Evolutionary conservation across 2,797 vertebrate species (phyloP).

Genomic region (Rhincodon typus): DNA sequence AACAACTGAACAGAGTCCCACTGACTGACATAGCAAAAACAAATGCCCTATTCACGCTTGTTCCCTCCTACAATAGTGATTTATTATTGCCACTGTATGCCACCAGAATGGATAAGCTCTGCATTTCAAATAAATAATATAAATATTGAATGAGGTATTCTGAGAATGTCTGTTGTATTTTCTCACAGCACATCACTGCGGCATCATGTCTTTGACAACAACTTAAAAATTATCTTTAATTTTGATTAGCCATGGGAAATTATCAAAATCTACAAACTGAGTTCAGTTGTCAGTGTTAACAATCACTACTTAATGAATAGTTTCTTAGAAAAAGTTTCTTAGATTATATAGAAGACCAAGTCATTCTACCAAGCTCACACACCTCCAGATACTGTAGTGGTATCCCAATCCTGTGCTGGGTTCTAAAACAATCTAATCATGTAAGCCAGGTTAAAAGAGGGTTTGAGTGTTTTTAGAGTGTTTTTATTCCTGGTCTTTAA

Average conservation of each 20-base stretch:
- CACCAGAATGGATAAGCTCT: background rate
- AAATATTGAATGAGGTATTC: constrained; percentile 30
- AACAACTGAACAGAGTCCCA: background rate
- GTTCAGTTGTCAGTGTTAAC: background rate
- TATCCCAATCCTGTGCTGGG: background rate
- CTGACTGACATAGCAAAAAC: constrained; percentile 6
- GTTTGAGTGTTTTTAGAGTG: background rate
- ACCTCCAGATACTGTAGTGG: background rate
- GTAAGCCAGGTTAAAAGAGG: background rate
- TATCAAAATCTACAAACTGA: background rate
- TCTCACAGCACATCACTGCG: background rate
- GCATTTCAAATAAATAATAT: constrained; percentile 25
- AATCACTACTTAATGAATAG: background rate
- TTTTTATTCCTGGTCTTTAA: background rate
- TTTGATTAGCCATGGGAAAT: background rate
- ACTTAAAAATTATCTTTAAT: constrained; percentile 11
- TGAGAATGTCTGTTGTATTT: background rate
- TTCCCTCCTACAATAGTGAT: background rate
- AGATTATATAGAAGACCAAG: background rate
- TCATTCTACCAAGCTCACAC: constrained; percentile 1
- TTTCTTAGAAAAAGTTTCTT: background rate
- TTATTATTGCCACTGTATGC: background rate
- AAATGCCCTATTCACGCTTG: background rate
- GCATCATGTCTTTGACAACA: background rate
- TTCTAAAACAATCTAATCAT: background rate